Percentiles rank a stretch among this genome's conserved stretches.
phyloP scores from a whole-genome alignment of 2,113 vertebrate genomes.

The Serinus canaria region DNA sequence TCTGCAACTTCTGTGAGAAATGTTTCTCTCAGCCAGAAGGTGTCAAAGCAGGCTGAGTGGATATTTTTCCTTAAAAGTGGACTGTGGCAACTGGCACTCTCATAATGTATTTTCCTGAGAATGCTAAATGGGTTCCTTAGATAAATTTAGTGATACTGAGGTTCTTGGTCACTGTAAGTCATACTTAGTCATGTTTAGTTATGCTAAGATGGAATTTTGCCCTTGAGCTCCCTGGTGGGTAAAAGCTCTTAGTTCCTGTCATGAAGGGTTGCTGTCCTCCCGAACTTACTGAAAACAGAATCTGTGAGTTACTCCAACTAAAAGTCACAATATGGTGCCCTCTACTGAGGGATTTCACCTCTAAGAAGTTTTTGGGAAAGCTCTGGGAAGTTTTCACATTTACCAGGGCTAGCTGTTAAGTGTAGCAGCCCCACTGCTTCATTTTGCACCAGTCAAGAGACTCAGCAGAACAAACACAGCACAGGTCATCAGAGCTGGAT shows the following conservation, averaged over 20 bases:
- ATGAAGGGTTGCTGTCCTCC: neutral
- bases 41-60: neutral
- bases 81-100: neutral
- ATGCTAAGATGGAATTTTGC: neutral
- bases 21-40: neutral
- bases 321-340: neutral
- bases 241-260: neutral
- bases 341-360: neutral
- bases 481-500: neutral
- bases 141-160: neutral
- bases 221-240: accelerated
- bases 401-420: neutral
- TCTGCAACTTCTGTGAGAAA: neutral
- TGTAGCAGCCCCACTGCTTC: neutral
- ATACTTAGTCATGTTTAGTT: neutral
- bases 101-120: neutral
- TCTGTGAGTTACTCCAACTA: neutral
- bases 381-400: neutral
- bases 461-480: neutral
- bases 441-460: neutral
- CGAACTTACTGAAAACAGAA: neutral
- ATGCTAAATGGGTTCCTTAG: neutral
- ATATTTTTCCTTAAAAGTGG: neutral
- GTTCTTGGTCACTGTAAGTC: neutral
- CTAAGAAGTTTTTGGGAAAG: neutral